Percentiles rank a stretch among this genome's conserved stretches.
These are phyloP conservation scores for Theretra japonica DNA, from an alignment of 2,888 invertebrate species.

Conservation along the genomic window DNA sequence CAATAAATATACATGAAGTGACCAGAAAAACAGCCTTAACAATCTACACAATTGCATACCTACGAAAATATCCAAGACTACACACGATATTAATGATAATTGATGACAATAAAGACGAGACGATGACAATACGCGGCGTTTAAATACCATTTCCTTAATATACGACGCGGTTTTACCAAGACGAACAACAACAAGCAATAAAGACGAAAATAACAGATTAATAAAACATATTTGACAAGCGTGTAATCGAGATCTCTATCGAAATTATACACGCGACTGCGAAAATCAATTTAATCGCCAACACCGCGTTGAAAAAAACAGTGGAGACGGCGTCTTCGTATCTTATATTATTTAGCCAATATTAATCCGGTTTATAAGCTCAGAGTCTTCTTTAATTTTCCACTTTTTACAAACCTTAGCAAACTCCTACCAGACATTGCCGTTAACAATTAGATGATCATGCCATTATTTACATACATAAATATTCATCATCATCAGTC, in stretches of 20 bases:
- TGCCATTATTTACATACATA: too few species aligned
- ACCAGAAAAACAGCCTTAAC: too few species aligned
- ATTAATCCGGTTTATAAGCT: too few species aligned
- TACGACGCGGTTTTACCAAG: not conserved
- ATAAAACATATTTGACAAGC: conserved; percentile 32
- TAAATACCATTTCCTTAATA: conserved; percentile 21
- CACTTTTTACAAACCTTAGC: too few species aligned
- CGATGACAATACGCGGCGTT: not conserved
- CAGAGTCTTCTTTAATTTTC: too few species aligned
- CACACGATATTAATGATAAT: not conserved
- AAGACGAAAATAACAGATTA: conserved; percentile 23
- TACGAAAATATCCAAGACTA: not conserved
- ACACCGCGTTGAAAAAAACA: not conserved
- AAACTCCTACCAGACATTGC: too few species aligned
- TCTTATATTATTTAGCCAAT: not conserved
- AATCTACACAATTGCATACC: too few species aligned
- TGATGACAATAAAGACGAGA: not conserved
- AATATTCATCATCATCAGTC: too few species aligned
- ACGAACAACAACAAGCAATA: conserved; percentile 9
- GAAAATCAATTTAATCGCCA: not conserved
- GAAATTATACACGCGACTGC: conserved; percentile 11
- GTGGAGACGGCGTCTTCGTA: not conserved
- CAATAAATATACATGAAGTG: too few species aligned
- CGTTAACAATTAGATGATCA: too few species aligned
- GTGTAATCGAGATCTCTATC: conserved; percentile 29